Evolutionary conservation across 2,888 invertebrate species (phyloP).

Genomic region (Chouioia cunea): DNA sequence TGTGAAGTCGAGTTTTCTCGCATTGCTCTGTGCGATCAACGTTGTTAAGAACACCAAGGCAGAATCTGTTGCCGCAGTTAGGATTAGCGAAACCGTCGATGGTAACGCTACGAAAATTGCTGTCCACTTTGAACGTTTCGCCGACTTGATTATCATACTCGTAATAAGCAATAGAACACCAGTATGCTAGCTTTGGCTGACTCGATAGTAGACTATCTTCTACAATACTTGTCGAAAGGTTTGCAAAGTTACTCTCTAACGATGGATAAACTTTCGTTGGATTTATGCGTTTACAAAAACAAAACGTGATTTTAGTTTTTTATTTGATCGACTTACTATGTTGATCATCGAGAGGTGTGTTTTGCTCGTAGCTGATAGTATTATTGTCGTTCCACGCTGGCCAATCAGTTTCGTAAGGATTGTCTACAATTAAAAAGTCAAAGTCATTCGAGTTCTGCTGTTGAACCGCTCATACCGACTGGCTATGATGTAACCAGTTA

Average conservation of each 20-base stretch:
- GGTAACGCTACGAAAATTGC: conserved; percentile 91
- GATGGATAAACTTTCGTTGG: conserved; percentile 16
- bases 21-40: conserved; percentile 97
- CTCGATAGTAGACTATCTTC: conserved; percentile 82
- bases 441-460: conserved; percentile 71
- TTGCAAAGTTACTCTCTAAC: conserved; percentile 67
- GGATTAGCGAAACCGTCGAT: conserved; percentile 99
- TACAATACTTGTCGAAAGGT: conserved; percentile 70
- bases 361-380: conserved; percentile 93
- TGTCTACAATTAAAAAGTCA: conserved; percentile 61
- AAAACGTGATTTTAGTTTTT: conserved; percentile 78
- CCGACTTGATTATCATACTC: conserved; percentile 98
- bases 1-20: conserved; percentile 79
- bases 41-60: conserved; percentile 97
- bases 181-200: conserved; percentile 95
- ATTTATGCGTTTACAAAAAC: conserved; percentile 49
- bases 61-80: conserved; percentile 96
- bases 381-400: conserved; percentile 88
- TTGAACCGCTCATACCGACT: conserved; percentile 71
- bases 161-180: conserved; percentile 99
- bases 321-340: conserved; percentile 72
- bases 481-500: conserved; percentile 69
- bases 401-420: conserved; percentile 66
- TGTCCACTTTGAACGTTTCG: conserved; percentile 90
- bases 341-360: conserved; percentile 80